These are phyloP conservation scores for Cataglyphis rosenhaueri DNA, from an alignment of 2,888 invertebrate species.

Conservation along the genomic window DNA sequence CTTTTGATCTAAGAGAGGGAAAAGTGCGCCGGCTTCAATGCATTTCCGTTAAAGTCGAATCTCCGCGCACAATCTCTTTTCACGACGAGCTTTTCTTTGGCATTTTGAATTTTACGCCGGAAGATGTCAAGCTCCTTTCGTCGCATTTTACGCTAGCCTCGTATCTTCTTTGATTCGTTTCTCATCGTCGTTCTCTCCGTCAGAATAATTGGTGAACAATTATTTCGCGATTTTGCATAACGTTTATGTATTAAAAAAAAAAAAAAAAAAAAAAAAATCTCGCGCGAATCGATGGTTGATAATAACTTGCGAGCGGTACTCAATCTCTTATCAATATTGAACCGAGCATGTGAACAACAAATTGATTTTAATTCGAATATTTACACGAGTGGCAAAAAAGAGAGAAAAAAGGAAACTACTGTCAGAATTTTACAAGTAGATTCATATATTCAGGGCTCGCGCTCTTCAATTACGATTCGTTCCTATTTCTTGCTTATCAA, in stretches of 20 bases:
- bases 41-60: slow-evolving; percentile 18
- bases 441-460: not conserved
- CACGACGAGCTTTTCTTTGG: slow-evolving; percentile 26
- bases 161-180: slow-evolving; percentile 12
- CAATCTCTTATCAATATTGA: not conserved
- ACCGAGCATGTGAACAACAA: not conserved
- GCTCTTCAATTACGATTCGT: slow-evolving; percentile 11
- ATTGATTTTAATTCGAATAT: slow-evolving; percentile 14
- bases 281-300: not conserved
- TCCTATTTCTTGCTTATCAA: not conserved
- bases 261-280: not conserved
- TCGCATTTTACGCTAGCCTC: slow-evolving; percentile 42
- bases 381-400: not conserved
- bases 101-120: slow-evolving; percentile 33
- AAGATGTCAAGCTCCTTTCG: slow-evolving; percentile 25
- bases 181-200: not conserved
- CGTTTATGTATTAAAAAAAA: not conserved
- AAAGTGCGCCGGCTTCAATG: not conserved
- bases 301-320: not conserved
- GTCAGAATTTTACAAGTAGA: not conserved
- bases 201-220: not conserved
- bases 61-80: slow-evolving; percentile 25
- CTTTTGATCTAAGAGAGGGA: not conserved
- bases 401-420: not conserved
- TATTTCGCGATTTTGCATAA: slow-evolving; percentile 17